Conservation (phyloP, 2,888 invertebrate genomes). For the Hypomecis atomaria region DNA sequence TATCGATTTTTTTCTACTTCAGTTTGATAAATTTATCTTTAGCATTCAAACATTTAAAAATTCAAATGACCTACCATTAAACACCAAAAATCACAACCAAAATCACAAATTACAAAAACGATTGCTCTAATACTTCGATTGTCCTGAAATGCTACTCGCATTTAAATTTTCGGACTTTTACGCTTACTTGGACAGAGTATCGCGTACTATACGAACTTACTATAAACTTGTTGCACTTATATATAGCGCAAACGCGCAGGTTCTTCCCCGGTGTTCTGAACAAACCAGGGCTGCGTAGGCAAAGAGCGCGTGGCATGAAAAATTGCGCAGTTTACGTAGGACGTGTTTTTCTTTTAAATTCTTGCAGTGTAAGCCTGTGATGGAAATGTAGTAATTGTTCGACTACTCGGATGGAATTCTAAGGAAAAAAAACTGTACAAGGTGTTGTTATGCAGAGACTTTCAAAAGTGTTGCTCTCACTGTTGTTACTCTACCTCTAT, state of each 20-base stretch:
- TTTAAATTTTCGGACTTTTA: slow-evolving; percentile 1
- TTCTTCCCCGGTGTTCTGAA: slow-evolving; percentile 53
- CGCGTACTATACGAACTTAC: slow-evolving; percentile 44
- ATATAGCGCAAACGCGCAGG: slow-evolving; percentile 52
- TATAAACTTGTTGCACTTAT: slow-evolving; percentile 42
- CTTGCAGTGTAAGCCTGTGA: no score
- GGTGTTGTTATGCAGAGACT: no score
- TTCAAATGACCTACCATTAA: no score
- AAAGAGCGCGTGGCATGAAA: slow-evolving; percentile 15
- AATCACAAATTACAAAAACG: slow-evolving; percentile 10
- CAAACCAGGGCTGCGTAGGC: slow-evolving; percentile 13
- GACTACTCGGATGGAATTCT: no score
- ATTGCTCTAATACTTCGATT: not conserved
- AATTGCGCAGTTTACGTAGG: not conserved
- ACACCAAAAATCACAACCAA: not conserved
- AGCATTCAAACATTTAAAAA: no score
- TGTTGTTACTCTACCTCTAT: no score
- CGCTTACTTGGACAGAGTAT: slow-evolving; percentile 9
- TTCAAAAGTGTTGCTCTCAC: no score
- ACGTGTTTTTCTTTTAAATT: no score
- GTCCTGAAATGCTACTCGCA: not conserved
- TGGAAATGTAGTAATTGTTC: no score
- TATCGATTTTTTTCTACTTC: no score
- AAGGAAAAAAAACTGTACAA: no score
- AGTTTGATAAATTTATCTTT: no score